A percentile compares a stretch with the other conserved stretches of the same genome.
Conservation (phyloP, 1,140 invertebrate genomes). For the Frieseomelitta varia region DNA sequence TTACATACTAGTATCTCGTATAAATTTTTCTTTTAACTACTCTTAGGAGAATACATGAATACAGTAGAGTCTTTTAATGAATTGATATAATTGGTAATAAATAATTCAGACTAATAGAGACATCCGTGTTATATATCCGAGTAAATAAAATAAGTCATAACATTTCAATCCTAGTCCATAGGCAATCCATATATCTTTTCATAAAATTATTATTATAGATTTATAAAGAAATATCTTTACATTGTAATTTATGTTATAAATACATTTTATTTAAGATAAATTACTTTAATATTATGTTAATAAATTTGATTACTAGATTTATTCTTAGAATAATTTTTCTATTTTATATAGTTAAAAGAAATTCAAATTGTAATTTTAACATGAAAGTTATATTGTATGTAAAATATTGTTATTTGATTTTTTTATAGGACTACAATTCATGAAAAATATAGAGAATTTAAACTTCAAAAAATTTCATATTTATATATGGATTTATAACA, state of each 20-base stretch:
- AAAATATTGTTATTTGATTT: not conserved
- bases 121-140: constrained; percentile 58
- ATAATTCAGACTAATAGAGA: constrained; percentile 46
- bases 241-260: not conserved
- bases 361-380: not conserved
- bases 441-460: not conserved
- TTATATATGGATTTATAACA: not conserved
- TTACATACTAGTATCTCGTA: constrained; percentile 35
- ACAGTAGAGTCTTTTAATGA: constrained; percentile 25
- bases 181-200: constrained; percentile 32
- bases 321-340: not conserved
- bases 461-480: not conserved
- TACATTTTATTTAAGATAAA: constrained; percentile 3
- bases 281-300: not conserved
- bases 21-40: constrained; percentile 56
- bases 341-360: constrained; percentile 14
- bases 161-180: constrained; percentile 24
- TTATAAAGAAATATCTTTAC: constrained; percentile 7
- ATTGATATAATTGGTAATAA: constrained; percentile 51
- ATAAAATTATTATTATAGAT: constrained; percentile 19
- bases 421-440: not conserved
- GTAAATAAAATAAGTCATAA: constrained; percentile 22
- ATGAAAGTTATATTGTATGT: not conserved
- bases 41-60: constrained; percentile 46
- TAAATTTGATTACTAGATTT: not conserved